Evolutionary conservation across 2,113 vertebrate species (phyloP).

Genomic region (Nycticebus coucang): DNA sequence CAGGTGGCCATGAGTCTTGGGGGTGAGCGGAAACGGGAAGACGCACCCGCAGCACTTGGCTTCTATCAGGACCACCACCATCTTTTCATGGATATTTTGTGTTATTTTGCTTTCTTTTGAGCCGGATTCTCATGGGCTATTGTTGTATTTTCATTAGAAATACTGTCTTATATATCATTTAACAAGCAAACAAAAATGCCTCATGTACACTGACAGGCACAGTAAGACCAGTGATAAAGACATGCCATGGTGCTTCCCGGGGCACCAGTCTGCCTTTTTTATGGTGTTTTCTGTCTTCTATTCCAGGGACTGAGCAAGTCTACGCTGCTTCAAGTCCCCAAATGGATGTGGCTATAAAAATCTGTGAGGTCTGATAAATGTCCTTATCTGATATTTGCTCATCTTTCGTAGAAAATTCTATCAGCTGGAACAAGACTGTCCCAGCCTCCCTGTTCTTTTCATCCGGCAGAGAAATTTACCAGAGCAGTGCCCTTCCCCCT

Average conservation of each 20-base stretch:
- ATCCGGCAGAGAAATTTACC: background rate
- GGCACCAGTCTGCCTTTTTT: background rate
- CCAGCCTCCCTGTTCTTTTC: background rate
- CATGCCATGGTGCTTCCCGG: background rate
- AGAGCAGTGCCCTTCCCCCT: background rate
- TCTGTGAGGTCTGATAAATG: background rate
- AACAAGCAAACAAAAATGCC: background rate
- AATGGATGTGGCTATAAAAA: background rate
- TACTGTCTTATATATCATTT: background rate
- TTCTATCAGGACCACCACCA: background rate
- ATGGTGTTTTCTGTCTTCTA: background rate
- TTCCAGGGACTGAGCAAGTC: background rate
- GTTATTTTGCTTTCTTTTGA: background rate
- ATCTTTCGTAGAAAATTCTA: slow-evolving; percentile 27
- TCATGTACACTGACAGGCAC: background rate
- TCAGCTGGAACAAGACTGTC: background rate
- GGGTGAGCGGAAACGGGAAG: background rate
- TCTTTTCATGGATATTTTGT: background rate
- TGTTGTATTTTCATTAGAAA: background rate
- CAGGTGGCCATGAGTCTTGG: background rate
- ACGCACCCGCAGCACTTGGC: background rate
- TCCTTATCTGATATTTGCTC: background rate
- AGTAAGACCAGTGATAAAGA: background rate
- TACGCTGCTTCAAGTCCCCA: background rate
- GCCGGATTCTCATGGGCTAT: background rate